Conservation (phyloP, 1,140 invertebrate species). For the Himalopsyche phryganea region DNA sequence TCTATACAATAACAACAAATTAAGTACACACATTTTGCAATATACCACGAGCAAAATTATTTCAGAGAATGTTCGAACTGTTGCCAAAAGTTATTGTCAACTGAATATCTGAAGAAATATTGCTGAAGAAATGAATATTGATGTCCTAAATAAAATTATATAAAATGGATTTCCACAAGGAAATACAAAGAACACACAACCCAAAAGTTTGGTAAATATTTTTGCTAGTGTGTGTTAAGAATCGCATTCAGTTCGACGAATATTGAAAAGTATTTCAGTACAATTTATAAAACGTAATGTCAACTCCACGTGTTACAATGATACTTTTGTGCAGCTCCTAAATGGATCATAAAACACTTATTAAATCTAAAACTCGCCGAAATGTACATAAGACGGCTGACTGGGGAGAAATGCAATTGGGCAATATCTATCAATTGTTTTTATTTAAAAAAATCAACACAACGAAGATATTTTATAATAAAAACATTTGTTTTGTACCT, state of each 20-base stretch:
- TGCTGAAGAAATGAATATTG: background rate
- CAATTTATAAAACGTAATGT: too few species aligned
- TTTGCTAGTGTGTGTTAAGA: background rate
- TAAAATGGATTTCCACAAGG: background rate
- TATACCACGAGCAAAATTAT: too few species aligned
- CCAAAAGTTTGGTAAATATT: background rate
- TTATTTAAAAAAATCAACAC: conserved; percentile 3
- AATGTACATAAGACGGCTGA: conserved; percentile 2
- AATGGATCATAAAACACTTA: conserved; percentile 8
- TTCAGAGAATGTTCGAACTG: too few species aligned
- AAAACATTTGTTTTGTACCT: conserved; percentile 16
- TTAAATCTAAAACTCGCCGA: background rate
- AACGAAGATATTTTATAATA: background rate
- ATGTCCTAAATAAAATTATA: background rate
- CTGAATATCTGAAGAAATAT: too few species aligned
- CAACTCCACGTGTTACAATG: background rate
- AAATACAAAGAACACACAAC: conserved; percentile 1
- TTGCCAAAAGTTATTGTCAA: too few species aligned
- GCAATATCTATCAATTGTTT: conserved; percentile 1
- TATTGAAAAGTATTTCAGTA: too few species aligned
- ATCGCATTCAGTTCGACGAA: too few species aligned
- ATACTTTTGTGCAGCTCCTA: conserved; percentile 22
- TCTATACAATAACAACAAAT: background rate
- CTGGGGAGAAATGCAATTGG: conserved; percentile 1
- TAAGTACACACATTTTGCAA: too few species aligned